Base-by-base conservation (phyloP, 2,888 invertebrate species). In the Thymelicus lineola region DNA sequence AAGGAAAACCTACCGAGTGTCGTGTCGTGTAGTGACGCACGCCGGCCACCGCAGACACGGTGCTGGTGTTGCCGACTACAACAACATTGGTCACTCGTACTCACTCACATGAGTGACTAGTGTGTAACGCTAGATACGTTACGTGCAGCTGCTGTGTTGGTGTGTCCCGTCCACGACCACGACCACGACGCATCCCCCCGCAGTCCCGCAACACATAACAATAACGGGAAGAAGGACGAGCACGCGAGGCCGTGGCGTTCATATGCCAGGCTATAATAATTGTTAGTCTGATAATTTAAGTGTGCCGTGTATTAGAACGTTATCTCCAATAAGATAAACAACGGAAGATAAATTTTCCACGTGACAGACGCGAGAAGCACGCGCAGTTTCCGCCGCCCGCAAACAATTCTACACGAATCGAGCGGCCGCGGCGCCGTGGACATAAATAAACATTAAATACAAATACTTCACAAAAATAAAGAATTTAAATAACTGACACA, bases 401-500 rank as follows among this genome's bases (percentile, higher is more conserved):
- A 53, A 61, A 66, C 66, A 60, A 50, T 66, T 53, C 59, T 60
- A 66, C 50, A 58, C 9, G 59, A 59, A 66, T 50, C 38, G 36
- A 66, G 36, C 38, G 60, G 15, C 50, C 59, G 36, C 38, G 60
- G 15, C 50, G 75, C 76, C 74, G 74, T 74, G 72, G 78, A 78
- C 78, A 81, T 78, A 88, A 85, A 86, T 81, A 85, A 81, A 84
- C 79, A 77, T 79, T 75, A 76, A 81, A 81, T 82, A 79, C 74
- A 83, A 89, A 88, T 87, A 88, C 84, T 79, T 77, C 75, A 78
- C 81, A 81, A 82, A 86, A 84, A 85, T 85, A 86, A 82, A 84
- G 76, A 82, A 83, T 84, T 82, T 76, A 82, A 86, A 85, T 82
- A 86, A 83, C 84, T 88, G 88, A 87, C 88, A 89, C 86, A 88